Evolutionary conservation across 2,888 invertebrate genomes (phyloP).

Genomic region (Brachycybe producta): DNA sequence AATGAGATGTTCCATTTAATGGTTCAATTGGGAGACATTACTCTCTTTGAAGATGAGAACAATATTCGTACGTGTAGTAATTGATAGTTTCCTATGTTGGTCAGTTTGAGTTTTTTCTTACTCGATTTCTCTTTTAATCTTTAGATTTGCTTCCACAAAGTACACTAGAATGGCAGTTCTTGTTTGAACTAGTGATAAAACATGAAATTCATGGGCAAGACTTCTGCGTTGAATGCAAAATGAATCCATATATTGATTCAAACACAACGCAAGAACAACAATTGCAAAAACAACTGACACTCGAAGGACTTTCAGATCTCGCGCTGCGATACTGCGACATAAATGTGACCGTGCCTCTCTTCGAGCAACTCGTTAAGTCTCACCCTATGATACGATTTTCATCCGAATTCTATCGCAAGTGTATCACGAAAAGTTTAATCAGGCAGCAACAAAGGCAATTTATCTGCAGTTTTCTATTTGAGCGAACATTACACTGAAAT

Average conservation of each 20-base stretch:
- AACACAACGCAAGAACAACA: too few species aligned
- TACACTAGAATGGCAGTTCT: background rate
- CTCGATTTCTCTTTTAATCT: background rate
- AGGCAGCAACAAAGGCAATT: conserved; percentile 4
- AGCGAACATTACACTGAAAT: too few species aligned
- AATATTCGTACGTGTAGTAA: conserved; percentile 1
- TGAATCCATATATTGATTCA: background rate
- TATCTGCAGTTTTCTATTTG: too few species aligned
- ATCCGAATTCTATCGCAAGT: conserved; percentile 1
- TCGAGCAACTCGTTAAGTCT: background rate
- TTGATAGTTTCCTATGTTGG: background rate
- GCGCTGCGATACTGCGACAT: background rate
- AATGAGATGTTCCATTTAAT: background rate
- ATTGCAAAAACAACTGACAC: background rate
- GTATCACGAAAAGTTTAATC: background rate
- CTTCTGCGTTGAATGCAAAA: too few species aligned
- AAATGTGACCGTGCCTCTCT: background rate
- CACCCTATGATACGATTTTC: conserved; percentile 1
- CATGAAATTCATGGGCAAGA: background rate
- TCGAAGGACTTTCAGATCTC: background rate
- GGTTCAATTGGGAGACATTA: conserved; percentile 3
- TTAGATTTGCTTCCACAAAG: conserved; percentile 7
- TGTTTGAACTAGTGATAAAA: background rate
- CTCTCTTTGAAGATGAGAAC: conserved; percentile 1
- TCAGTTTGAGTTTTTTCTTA: background rate